phyloP scores from a whole-genome alignment of 2,888 invertebrate genomes.

The Anthoptus insignis region DNA sequence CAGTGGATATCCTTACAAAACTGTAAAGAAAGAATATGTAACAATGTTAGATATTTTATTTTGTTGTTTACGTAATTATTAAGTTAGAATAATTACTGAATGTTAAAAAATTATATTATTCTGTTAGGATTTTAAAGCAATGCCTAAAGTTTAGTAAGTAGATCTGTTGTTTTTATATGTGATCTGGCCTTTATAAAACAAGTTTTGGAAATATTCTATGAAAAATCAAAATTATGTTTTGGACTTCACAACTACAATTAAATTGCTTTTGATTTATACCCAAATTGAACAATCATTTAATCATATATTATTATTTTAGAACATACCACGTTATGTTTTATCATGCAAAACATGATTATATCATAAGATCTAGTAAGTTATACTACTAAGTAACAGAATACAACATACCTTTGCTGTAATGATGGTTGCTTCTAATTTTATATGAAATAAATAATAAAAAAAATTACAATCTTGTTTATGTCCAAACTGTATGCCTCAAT shows the following conservation, averaged over 20 bases:
- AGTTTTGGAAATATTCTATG: not conserved
- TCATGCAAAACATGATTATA: slow-evolving; percentile 40
- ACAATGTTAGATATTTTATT: slow-evolving; percentile 31
- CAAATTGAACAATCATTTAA: slow-evolving; percentile 23
- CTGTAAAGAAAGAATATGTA: slow-evolving; percentile 25
- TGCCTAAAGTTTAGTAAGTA: slow-evolving; percentile 16
- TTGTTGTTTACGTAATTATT: slow-evolving; percentile 30
- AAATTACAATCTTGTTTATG: slow-evolving; percentile 45
- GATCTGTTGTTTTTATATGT: slow-evolving; percentile 19
- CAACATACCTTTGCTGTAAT: slow-evolving; percentile 75
- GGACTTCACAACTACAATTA: not conserved
- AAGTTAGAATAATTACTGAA: slow-evolving; percentile 21
- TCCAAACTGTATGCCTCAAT: not conserved
- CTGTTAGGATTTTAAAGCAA: slow-evolving; percentile 23
- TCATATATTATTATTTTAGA: slow-evolving; percentile 9
- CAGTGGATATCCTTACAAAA: slow-evolving; percentile 31
- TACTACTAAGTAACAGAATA: slow-evolving; percentile 66
- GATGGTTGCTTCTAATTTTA: slow-evolving; percentile 85
- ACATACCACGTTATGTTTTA: slow-evolving; percentile 1
- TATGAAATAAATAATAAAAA: slow-evolving; percentile 74
- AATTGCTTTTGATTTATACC: slow-evolving; percentile 25
- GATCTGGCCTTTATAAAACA: slow-evolving; percentile 20
- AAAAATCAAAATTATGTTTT: not conserved
- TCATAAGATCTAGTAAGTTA: slow-evolving; percentile 66
- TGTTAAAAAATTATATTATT: slow-evolving; percentile 15